Evolutionary conservation across 2,888 invertebrate genomes (phyloP), one percentile per base, ranked within the genome.

Genomic region (Pseudococcus jackbeardsleyi): DNA sequence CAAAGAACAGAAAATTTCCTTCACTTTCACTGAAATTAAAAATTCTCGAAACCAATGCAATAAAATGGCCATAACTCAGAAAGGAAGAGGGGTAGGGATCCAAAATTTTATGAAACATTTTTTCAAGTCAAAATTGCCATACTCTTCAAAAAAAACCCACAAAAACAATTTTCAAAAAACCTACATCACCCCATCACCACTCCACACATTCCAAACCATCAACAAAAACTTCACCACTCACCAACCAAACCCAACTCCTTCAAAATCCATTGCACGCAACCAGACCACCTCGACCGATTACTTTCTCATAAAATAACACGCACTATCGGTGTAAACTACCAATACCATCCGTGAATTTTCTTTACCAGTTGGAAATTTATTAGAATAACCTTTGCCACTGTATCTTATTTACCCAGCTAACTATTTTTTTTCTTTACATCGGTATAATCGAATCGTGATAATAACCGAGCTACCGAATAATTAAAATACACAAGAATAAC

Each of bases 401-500:
- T 72, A 72, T 72, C 72, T 72, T 72, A 72, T 72, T 72, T 72
- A 72, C 72, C 33, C 17, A 22, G 11, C 22, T 59, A 12, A 39
- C 1, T 15, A 33, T 72, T 68, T 68, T 22, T 64, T 12, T 22
- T 64, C 19, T 64, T 0, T 26, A 64, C 64, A 2, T 33, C 26
- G 26, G 26, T 42, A 26, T 68, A 68, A 68, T 68, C n/a, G 59
- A 39, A 6, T 77, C 79, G 79, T 82, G 79, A 82, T 82, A 82
- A 82, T 82, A 82, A 82, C 79, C 46, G 79, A 19, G 79, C 46
- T 82, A 82, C 79, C 42, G 19, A 46, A 46, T 82, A 82, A 82
- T 82, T 82, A 82, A 82, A 82, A 82, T 82, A 82, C 79, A 82
- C 79, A 82, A 82, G 42, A 46, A 46, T 19, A 22, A 82, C 46